Evolutionary conservation across 2,888 invertebrate genomes (phyloP), one percentile per base, ranked within the genome.

Genomic region (Eupithecia tripunctaria): DNA sequence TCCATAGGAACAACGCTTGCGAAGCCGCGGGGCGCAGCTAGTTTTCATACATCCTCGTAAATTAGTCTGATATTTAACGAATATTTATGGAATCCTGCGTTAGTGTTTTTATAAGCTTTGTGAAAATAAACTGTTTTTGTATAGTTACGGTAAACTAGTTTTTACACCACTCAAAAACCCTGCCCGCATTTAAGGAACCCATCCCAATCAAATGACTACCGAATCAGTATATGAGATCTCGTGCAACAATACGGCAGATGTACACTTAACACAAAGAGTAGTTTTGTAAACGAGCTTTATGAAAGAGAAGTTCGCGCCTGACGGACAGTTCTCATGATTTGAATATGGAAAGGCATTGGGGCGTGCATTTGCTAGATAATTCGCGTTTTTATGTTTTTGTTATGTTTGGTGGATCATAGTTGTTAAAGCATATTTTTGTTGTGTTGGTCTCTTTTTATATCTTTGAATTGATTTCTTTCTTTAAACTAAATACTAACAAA

Each of bases 271-370:
- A 93, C 91, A 92, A 92, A 84, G 75, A 69, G 27, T 65, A 60
- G 21, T 68, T 71, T 71, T 73, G 72, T 72, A 69, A 70, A 69
- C 68, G 71, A 71, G 66, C 68, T 67, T 67, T 62, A 62, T 71
- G 71, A 74, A 78, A 70, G 71, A 68, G 66, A 70, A 72, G 71
- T 88, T 85, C 84, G 88, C 89, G 85, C 88, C 84, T 93, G 94
- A 94, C 89, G 86, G 94, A 94, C 94, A 89, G 88, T 87, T 91
- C 86, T 85, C 89, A 89, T 94, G 92, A 94, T 93, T 93, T 93
- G 89, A 94, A 94, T 94, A 91, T 91, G 93, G 91, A 86, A 82
- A 87, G 84, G 91, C 90, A 92, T 89, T 84, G 82, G 86, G 81
- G 88, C 90, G 88, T 76, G 85, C 85, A 81, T 78, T 78, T 84